phyloP scores from a whole-genome alignment of 2,888 invertebrate species.

The Dioctria rufipes region DNA sequence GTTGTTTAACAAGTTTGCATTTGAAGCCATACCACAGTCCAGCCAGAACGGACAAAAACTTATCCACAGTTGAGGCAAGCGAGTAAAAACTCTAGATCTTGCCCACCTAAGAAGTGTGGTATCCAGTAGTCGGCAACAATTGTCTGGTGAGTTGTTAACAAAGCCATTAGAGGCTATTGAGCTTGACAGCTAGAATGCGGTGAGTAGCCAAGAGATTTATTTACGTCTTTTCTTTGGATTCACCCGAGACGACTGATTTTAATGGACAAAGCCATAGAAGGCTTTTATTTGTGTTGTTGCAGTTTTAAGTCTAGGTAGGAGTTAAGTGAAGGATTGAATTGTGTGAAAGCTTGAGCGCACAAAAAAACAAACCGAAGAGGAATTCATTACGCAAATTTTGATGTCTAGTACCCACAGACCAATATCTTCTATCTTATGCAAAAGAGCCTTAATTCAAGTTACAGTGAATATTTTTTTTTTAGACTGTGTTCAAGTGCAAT shows the following conservation, averaged over 20 bases:
- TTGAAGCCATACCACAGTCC: slow-evolving; percentile 22
- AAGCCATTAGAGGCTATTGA: slow-evolving; percentile 50
- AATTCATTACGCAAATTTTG: too few species aligned
- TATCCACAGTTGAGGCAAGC: slow-evolving; percentile 15
- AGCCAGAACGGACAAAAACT: slow-evolving; percentile 30
- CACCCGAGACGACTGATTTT: slow-evolving; percentile 7
- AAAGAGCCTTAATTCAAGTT: too few species aligned
- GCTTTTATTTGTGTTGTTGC: too few species aligned
- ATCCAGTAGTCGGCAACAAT: slow-evolving; percentile 53
- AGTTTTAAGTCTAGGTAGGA: too few species aligned
- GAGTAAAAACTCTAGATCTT: slow-evolving; percentile 32
- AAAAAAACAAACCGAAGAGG: too few species aligned
- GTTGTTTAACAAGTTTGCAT: slow-evolving; percentile 47
- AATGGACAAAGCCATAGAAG: neutral
- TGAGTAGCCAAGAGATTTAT: slow-evolving; percentile 49
- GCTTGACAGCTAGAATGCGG: slow-evolving; percentile 49
- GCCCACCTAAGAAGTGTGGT: slow-evolving; percentile 47
- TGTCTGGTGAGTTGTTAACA: slow-evolving; percentile 51
- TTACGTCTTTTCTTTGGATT: slow-evolving; percentile 26
- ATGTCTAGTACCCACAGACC: too few species aligned
- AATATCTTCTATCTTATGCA: too few species aligned
- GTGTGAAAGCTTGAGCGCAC: too few species aligned
- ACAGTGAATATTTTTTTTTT: too few species aligned
- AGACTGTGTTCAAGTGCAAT: too few species aligned
- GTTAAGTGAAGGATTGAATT: too few species aligned